Evolutionary conservation across 2,113 vertebrate genomes (phyloP).

Genomic region (Scomber colias): DNA sequence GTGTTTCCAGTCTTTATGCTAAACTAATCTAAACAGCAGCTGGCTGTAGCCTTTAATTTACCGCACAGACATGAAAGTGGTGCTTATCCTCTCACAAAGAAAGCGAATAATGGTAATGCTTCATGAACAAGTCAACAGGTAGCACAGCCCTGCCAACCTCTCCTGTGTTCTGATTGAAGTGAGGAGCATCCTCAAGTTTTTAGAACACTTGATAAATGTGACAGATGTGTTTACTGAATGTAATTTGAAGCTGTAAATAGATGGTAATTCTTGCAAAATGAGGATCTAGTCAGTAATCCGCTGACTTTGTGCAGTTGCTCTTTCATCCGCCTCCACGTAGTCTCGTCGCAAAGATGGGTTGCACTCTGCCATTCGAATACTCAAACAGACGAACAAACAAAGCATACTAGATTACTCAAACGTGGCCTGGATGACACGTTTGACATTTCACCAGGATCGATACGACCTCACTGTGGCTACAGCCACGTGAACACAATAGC

Average conservation of each 20-base stretch:
- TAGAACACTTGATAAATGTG: too few relatives aligned
- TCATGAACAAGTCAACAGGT: background rate
- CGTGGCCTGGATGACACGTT: background rate
- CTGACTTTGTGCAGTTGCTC: conserved; percentile 12
- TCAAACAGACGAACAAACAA: conserved; percentile 26
- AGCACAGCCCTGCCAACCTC: background rate
- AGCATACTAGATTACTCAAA: conserved; percentile 32
- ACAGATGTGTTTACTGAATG: conserved; percentile 1
- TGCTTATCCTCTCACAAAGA: too few relatives aligned
- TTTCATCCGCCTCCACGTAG: background rate
- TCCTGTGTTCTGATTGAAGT: background rate
- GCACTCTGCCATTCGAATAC: conserved; percentile 2
- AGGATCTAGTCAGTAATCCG: background rate
- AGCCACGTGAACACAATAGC: conserved; percentile 13
- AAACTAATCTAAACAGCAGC: background rate
- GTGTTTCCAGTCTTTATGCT: background rate
- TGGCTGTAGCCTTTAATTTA: background rate
- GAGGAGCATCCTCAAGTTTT: too few relatives aligned
- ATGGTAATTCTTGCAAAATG: conserved; percentile 10
- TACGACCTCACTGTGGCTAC: background rate
- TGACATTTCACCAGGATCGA: conserved; percentile 35
- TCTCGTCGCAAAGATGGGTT: conserved; percentile 16
- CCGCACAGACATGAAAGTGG: background rate
- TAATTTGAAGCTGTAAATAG: background rate
- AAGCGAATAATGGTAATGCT: background rate